A percentile compares a stretch with the other conserved stretches of the same genome.
Conservation (phyloP, 2,888 invertebrate genomes). For the Hydrotaea cyrtoneurina region DNA sequence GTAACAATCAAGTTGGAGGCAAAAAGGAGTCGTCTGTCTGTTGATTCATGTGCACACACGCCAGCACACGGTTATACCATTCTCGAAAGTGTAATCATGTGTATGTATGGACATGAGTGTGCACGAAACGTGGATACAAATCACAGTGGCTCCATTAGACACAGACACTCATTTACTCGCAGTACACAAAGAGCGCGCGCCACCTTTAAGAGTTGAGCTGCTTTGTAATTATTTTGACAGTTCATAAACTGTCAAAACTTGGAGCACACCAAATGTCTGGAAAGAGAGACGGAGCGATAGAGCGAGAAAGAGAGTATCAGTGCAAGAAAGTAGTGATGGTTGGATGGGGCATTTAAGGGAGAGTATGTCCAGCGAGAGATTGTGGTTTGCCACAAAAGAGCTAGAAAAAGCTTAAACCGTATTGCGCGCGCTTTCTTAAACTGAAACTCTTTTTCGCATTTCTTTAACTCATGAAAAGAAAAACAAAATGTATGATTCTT, state of each 20-base stretch:
- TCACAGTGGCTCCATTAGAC: slow-evolving; percentile 2
- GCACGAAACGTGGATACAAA: background rate
- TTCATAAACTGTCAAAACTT: slow-evolving; percentile 38
- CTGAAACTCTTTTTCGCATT: slow-evolving; percentile 34
- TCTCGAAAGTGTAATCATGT: background rate
- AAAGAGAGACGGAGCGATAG: background rate
- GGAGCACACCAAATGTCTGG: background rate
- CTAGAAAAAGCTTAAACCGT: background rate
- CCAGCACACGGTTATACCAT: background rate
- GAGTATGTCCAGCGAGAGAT: background rate
- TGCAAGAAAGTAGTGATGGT: background rate
- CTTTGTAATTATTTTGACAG: slow-evolving; percentile 42
- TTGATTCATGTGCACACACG: slow-evolving; percentile 42
- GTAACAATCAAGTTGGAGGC: slow-evolving; percentile 61
- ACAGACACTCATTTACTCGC: background rate
- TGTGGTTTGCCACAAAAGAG: background rate
- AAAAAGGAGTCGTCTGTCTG: slow-evolving; percentile 60
- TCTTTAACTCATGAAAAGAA: background rate
- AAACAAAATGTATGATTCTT: slow-evolving; percentile 3
- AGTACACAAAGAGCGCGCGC: background rate
- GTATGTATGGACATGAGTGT: background rate
- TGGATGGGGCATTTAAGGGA: background rate
- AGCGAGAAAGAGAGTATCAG: background rate
- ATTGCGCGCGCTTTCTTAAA: slow-evolving; percentile 61
- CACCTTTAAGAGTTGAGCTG: background rate